phyloP scores from a whole-genome alignment of 2,888 invertebrate species.

The Ptychoptera contaminata region DNA sequence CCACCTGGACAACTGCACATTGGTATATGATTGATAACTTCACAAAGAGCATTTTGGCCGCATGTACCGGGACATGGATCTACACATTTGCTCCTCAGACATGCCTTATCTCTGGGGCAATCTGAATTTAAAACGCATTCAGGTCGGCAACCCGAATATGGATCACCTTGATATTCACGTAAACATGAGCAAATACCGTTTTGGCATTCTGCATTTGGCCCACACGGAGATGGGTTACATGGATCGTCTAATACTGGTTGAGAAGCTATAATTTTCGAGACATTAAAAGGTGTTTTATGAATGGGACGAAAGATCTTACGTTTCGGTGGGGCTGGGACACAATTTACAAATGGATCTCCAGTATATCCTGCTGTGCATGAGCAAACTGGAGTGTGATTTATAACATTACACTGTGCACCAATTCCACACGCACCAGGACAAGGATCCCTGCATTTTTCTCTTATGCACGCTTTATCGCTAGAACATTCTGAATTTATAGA shows the following conservation, averaged over 20 bases:
- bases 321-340: constrained; percentile 33
- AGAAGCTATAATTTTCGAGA: not conserved
- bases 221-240: constrained; percentile 56
- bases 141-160: constrained; percentile 50
- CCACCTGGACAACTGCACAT: constrained; percentile 42
- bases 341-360: constrained; percentile 45
- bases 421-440: constrained; percentile 53
- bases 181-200: constrained; percentile 53
- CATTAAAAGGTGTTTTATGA: not conserved
- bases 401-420: constrained; percentile 39
- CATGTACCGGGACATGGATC: constrained; percentile 62
- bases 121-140: constrained; percentile 55
- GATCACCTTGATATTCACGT: constrained; percentile 49
- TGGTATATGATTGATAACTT: constrained; percentile 59
- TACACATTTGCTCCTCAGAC: constrained; percentile 51
- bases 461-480: constrained; percentile 45
- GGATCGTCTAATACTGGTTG: constrained; percentile 31
- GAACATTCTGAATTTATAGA: constrained; percentile 49
- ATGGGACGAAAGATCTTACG: constrained; percentile 23
- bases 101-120: constrained; percentile 48
- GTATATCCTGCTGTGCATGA: constrained; percentile 39
- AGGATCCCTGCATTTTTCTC: constrained; percentile 47
- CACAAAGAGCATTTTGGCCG: constrained; percentile 51
- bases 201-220: constrained; percentile 49
- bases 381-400: constrained; percentile 47